Base-by-base conservation (phyloP, 2,888 invertebrate species). In the Hypselothyrea guttata region DNA sequence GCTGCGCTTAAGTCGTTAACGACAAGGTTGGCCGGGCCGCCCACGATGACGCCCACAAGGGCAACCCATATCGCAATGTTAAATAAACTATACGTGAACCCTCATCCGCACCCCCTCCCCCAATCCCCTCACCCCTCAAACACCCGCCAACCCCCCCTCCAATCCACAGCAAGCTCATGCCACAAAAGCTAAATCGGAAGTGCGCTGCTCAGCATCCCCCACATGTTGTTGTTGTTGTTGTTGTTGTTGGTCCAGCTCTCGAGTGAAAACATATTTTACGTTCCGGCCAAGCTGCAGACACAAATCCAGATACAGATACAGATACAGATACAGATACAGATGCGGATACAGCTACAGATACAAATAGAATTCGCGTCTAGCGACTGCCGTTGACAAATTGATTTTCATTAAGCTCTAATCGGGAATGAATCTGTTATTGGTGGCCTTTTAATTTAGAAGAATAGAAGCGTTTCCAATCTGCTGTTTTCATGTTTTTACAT, bases 221-320 rank as follows among this genome's bases (percentile, higher is more conserved):
- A 56, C 27, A 51, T 34, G 44, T 3, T 37, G 55, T n/a, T 37
- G n/a, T 47, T 11, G 45, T 18, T 34, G 44, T 3, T 37, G 55
- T n/a, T 37, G n/a, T 47, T 11, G 45, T 18, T 30, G 15, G n/a
- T 12, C 7, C 15, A 13, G 9, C 13, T 18, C 27, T 65, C 61
- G 67, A 79, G 73, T 75, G 59, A 68, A 66, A 77, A 75, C 85
- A 84, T 83, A 84, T 79, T 86, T 84, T 73, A 78, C 74, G 84
- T 72, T 73, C 22, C 5, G 75, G 73, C 72, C 71, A 74, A 55
- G 27, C 13, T 37, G 7, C 18, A 8, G 18, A 27, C 15, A 35
- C 28, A 28, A 28, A 30, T 37, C 12, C 15, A 38, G 44, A 53
- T 12, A 33, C 27, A 40, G n/a, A 40, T 7, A 44, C 13, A 48